These are phyloP conservation scores for Campodea augens DNA, from an alignment of 1,140 invertebrate genomes.

Conservation along the genomic window DNA sequence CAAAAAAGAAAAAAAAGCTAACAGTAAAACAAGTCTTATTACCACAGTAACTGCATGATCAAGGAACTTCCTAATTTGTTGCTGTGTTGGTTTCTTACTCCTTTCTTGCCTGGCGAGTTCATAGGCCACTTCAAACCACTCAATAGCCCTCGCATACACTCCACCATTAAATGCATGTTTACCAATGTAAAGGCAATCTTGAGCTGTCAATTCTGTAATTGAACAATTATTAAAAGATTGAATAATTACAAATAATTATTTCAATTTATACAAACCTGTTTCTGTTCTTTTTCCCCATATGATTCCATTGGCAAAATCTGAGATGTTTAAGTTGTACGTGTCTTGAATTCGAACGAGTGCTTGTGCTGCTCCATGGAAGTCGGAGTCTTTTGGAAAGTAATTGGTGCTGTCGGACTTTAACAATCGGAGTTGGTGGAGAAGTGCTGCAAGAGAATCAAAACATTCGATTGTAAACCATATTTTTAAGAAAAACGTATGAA, in stretches of 20 bases:
- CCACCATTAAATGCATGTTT: conserved; percentile 24
- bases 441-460: too few relatives aligned
- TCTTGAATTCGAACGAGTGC: conserved; percentile 34
- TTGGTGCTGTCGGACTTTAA: too few relatives aligned
- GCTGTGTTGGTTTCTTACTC: conserved; percentile 20
- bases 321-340: conserved; percentile 32
- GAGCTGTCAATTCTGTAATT: conserved; percentile 17
- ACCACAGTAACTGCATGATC: conserved; percentile 21
- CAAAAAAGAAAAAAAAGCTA: too few relatives aligned
- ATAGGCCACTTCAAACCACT: conserved; percentile 25
- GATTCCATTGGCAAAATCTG: conserved; percentile 25
- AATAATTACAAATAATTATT: conserved; percentile 3
- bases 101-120: conserved; percentile 17
- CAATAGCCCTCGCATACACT: conserved; percentile 22
- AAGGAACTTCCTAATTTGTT: conserved; percentile 20
- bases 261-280: too few relatives aligned
- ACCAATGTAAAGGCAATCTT: conserved; percentile 26
- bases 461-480: too few relatives aligned
- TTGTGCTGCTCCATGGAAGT: conserved; percentile 31
- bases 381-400: conserved; percentile 29
- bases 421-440: too few relatives aligned
- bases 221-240: conserved; percentile 1
- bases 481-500: too few relatives aligned
- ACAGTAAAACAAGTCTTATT: too few relatives aligned
- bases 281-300: conserved; percentile 17